Base-by-base conservation (phyloP, 2,113 vertebrate species). In the Hemibagrus wyckioides region DNA sequence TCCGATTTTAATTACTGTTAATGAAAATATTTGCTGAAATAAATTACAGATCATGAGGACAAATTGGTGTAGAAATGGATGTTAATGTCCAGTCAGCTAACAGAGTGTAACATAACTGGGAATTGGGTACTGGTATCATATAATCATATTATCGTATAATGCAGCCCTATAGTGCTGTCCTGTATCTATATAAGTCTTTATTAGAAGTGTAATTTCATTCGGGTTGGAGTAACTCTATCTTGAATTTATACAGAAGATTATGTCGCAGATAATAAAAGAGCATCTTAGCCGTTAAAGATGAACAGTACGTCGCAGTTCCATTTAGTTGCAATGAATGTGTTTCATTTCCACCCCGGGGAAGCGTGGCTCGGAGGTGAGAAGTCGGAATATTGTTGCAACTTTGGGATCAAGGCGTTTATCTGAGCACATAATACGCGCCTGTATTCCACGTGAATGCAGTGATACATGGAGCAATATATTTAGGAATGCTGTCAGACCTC, bases 401-500 rank as follows among this genome's bases (percentile, higher is more conserved):
- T 91, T 86, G 63, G 88, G 91, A 89, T 88, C 11, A 59, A 33
- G 86, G 69, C 82, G 3, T 87, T 67, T 65, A 65, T 77, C 73
- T 50, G 44, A 7, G 36, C 67, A 56, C 65, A 2, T 82, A 84
- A 88, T 67, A 73, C 17, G 54, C 59, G 71, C 23, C 56, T 86
- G 39, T 65, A 25, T 54, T 86, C 59, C 52, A 88, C 23, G 81
- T 65, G 84, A 83, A 90, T 83, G 86, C 85, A 82, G 73, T 83
- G 83, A 88, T 88, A 36, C 71, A 88, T 84, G 83, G 61, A 79
- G 84, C 39, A 86, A 88, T 86, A 88, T 83, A 84, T 90, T 88
- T 50, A 80, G 77, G 59, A 69, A 59, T n/a, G 82, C 84, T 86
- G 65, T 83, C 83, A 86, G 80, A 86, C 61, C 82, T n/a, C 36